Conservation (phyloP, 1,140 invertebrate species). For the Phocides pigmalion region DNA sequence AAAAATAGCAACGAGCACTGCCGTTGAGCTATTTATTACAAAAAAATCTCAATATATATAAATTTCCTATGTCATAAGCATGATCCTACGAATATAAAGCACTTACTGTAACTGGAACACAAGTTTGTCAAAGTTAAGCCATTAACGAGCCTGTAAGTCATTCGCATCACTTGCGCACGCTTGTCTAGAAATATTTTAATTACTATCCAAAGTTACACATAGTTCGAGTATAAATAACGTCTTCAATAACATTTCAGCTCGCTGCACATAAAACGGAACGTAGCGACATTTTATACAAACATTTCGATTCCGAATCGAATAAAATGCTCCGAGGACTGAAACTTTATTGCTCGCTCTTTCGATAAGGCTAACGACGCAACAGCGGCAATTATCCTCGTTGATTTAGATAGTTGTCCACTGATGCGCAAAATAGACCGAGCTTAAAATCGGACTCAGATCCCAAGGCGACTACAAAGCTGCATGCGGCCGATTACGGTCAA, state of each 20-base stretch:
- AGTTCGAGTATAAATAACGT: conserved; percentile 13
- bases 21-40: no score
- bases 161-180: conserved; percentile 61
- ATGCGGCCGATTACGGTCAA: conserved; percentile 74
- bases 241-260: conserved; percentile 27
- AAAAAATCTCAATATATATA: no score
- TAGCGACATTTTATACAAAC: conserved; percentile 31
- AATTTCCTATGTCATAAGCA: no score
- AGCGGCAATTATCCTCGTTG: conserved; percentile 66
- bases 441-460: conserved; percentile 74
- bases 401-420: conserved; percentile 73
- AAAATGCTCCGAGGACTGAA: conserved; percentile 37
- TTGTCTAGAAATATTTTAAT: conserved; percentile 63
- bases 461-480: conserved; percentile 74
- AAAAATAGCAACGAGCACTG: no score
- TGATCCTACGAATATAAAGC: no score
- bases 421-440: conserved; percentile 71
- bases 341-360: conserved; percentile 45
- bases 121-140: conserved; percentile 71
- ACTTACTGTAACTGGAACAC: conserved; percentile 31
- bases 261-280: conserved; percentile 30
- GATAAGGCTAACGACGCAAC: conserved; percentile 57
- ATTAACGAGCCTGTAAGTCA: conserved; percentile 76
- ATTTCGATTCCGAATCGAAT: conserved; percentile 36
- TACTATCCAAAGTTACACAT: conserved; percentile 41